phyloP scores from a whole-genome alignment of 2,113 vertebrate genomes.

The Lipotes vexillifer region DNA sequence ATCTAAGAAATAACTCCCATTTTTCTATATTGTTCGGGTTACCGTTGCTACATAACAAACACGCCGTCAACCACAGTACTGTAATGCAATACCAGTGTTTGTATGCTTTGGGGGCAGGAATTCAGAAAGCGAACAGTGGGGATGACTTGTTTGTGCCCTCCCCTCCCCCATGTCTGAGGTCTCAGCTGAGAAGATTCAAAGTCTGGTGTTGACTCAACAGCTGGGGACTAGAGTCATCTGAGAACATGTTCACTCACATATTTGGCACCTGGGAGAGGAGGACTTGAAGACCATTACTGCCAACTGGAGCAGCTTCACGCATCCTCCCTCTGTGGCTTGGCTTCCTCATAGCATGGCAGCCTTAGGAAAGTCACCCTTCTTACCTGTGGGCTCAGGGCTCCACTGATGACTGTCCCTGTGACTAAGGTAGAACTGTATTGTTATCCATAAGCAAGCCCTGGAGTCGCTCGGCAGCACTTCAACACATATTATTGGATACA shows the following conservation, averaged over 20 bases:
- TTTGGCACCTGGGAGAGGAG: background rate
- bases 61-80: background rate
- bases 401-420: background rate
- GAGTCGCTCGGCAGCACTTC: background rate
- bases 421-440: background rate
- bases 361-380: background rate
- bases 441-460: background rate
- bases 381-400: background rate
- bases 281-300: background rate
- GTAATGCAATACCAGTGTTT: background rate
- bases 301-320: background rate
- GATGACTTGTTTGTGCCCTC: background rate
- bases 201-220: background rate
- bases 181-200: background rate
- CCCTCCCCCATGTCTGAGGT: background rate
- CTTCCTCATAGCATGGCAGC: background rate
- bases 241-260: background rate
- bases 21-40: background rate
- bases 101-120: background rate
- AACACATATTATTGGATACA: background rate
- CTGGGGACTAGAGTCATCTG: background rate
- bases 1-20: background rate
- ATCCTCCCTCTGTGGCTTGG: background rate
- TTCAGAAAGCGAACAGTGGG: background rate
- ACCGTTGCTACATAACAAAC: background rate